Conservation (phyloP, 2,888 invertebrate genomes). For the Heliconius sara region DNA sequence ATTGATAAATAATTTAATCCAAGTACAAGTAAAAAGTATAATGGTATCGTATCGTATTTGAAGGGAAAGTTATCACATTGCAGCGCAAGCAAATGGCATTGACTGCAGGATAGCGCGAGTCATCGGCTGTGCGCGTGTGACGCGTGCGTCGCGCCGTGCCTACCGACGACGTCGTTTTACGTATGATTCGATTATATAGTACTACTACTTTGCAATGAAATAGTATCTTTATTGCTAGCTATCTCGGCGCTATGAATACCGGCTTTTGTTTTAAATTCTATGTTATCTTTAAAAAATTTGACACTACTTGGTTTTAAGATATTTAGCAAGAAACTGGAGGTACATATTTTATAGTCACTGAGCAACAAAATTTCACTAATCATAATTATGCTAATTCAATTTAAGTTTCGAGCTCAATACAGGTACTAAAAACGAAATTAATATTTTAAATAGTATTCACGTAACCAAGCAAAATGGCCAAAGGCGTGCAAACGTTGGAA, state of each 20-base stretch:
- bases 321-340: too few relatives aligned
- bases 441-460: conserved; percentile 14
- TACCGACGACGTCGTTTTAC: conserved; percentile 43
- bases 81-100: conserved; percentile 53
- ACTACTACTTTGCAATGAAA: conserved; percentile 31
- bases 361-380: neutral
- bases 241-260: neutral
- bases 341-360: neutral
- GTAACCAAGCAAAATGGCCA: conserved; percentile 17
- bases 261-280: neutral
- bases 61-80: conserved; percentile 59
- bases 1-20: conserved; percentile 1
- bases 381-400: neutral
- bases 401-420: neutral
- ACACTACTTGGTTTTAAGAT: neutral
- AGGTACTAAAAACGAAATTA: conserved; percentile 12
- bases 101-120: conserved; percentile 51
- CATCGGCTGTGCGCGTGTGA: conserved; percentile 49
- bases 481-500: conserved; percentile 28
- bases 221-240: conserved; percentile 16
- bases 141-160: conserved; percentile 42
- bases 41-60: conserved; percentile 47
- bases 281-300: neutral
- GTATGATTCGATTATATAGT: conserved; percentile 40
- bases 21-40: conserved; percentile 38